Conservation (phyloP, 2,797 vertebrate genomes). For the Lindbergichthys nudifrons region DNA sequence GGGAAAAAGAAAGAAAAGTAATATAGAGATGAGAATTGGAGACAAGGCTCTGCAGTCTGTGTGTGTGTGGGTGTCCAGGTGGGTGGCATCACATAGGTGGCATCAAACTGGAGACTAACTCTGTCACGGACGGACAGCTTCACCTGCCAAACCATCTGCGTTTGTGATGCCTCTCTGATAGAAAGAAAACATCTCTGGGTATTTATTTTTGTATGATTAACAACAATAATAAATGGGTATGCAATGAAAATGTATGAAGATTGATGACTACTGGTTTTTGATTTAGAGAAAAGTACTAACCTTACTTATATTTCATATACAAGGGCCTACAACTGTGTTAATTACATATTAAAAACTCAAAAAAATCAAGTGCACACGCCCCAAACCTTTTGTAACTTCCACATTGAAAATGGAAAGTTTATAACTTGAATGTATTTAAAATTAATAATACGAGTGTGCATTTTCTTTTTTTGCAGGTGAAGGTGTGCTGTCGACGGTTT, state of each 20-base stretch:
- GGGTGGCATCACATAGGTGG: slow-evolving; percentile 27
- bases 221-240: not conserved
- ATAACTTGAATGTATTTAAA: not conserved
- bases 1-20: not conserved
- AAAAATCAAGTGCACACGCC: not conserved
- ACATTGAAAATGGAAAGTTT: not conserved
- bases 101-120: slow-evolving; percentile 21
- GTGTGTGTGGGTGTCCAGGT: slow-evolving; percentile 34
- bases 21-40: slow-evolving; percentile 25
- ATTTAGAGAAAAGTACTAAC: not conserved
- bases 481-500: not conserved
- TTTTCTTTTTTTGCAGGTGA: not conserved
- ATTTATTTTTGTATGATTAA: not conserved
- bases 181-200: not conserved
- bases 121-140: slow-evolving; percentile 30
- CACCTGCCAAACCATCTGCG: slow-evolving; percentile 26
- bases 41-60: slow-evolving; percentile 19
- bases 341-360: not conserved
- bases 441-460: not conserved
- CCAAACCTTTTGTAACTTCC: not conserved
- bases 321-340: not conserved
- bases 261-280: not conserved
- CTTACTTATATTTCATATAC: not conserved
- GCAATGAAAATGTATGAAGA: not conserved
- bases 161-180: not conserved